phyloP scores from a whole-genome alignment of 2,797 vertebrate species.

The Crenuchus spilurus region DNA sequence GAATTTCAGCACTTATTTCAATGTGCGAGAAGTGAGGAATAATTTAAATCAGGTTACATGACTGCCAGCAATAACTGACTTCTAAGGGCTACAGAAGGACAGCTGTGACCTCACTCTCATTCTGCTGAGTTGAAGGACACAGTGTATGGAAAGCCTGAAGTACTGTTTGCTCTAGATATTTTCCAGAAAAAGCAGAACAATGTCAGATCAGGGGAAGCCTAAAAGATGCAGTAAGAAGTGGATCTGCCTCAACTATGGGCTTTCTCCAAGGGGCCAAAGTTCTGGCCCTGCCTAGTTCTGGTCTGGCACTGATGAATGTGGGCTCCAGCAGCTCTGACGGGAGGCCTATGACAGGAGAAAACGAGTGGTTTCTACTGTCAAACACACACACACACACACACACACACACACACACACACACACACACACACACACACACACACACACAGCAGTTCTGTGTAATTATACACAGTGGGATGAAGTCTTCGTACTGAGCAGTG shows the following conservation, averaged over 20 bases:
- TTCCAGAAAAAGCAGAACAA: background rate
- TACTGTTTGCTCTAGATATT: background rate
- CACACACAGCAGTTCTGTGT: constrained; percentile 15
- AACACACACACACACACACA: constrained; percentile 13
- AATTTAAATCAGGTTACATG: background rate
- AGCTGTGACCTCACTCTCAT: background rate
- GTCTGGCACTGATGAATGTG: constrained; percentile 31
- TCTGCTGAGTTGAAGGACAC: background rate
- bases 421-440: constrained; percentile 13
- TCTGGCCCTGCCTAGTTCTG: background rate
- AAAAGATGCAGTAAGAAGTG: background rate
- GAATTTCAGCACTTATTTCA: background rate
- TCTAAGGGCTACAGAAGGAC: background rate
- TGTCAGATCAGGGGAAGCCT: constrained; percentile 3
- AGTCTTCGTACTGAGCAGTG: constrained; percentile 10
- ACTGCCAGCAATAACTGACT: background rate
- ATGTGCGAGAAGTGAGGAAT: background rate
- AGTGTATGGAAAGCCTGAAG: background rate
- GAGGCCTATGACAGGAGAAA: constrained; percentile 3
- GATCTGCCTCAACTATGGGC: constrained; percentile 5
- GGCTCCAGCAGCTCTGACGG: background rate
- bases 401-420: constrained; percentile 7
- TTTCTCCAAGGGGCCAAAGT: background rate
- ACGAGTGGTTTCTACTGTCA: background rate
- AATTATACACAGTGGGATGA: constrained; percentile 37